Evolutionary conservation across 1,140 invertebrate genomes (phyloP).

Genomic region (Ostrea denselamellosa): DNA sequence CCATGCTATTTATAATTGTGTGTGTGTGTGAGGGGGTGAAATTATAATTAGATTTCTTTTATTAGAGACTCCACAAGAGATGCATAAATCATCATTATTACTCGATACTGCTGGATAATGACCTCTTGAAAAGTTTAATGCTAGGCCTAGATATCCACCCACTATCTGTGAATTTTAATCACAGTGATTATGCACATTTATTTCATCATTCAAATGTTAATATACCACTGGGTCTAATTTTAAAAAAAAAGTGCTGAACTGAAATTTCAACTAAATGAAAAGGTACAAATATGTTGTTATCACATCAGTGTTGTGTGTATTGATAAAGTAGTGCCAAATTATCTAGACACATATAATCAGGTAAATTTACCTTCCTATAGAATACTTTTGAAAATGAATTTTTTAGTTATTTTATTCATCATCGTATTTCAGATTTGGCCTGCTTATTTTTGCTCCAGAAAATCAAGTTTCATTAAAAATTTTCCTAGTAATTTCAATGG

Average conservation of each 20-base stretch:
- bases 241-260: neutral
- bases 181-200: neutral
- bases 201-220: neutral
- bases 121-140: neutral
- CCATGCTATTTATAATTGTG: neutral
- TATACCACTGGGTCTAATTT: neutral
- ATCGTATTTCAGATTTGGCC: too few relatives aligned
- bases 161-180: slow-evolving; percentile 29
- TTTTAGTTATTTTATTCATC: too few relatives aligned
- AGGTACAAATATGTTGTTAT: neutral
- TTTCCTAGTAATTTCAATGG: too few relatives aligned
- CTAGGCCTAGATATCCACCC: neutral
- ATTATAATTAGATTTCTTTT: neutral
- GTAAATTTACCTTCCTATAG: too few relatives aligned
- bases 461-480: too few relatives aligned
- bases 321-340: too few relatives aligned
- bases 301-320: too few relatives aligned
- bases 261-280: neutral
- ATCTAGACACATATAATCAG: too few relatives aligned
- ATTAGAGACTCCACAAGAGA: neutral
- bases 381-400: too few relatives aligned
- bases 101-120: neutral
- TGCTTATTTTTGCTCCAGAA: too few relatives aligned
- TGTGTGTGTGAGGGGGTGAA: neutral
- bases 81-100: neutral